Conservation (phyloP, 2,888 invertebrate genomes). For the Ichneumoninae sp. region DNA sequence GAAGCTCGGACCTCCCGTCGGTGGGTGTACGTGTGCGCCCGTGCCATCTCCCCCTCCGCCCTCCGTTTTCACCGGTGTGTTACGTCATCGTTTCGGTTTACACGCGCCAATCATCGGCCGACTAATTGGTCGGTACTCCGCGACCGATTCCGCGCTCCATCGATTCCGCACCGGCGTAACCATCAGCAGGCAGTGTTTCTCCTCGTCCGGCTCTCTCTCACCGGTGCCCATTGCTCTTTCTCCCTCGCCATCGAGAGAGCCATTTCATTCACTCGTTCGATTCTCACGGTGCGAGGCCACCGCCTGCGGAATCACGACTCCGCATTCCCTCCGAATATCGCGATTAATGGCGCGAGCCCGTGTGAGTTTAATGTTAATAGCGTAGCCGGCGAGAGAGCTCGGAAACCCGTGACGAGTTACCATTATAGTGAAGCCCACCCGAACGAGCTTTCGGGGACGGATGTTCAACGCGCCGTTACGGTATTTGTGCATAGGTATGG, state of each 20-base stretch:
- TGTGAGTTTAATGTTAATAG: conserved; percentile 63
- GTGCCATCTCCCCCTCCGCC: conserved; percentile 25
- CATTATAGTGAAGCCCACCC: conserved; percentile 19
- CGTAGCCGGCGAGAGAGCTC: conserved; percentile 22
- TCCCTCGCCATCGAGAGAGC: conserved; percentile 15
- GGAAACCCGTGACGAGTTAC: conserved; percentile 34
- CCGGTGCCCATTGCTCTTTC: conserved; percentile 20
- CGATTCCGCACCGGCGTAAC: conserved; percentile 65
- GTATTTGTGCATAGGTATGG: conserved; percentile 20
- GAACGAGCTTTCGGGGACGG: conserved; percentile 26
- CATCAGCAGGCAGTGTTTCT: conserved; percentile 11
- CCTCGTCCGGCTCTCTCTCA: conserved; percentile 29
- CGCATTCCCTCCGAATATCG: conserved; percentile 75
- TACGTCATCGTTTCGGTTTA: conserved; percentile 82
- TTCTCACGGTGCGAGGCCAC: conserved; percentile 34
- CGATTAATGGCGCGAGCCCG: conserved; percentile 74
- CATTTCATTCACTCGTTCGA: conserved; percentile 21
- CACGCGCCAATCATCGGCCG: conserved; percentile 83
- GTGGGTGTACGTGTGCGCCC: background rate
- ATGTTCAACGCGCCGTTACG: conserved; percentile 21
- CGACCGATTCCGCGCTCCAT: conserved; percentile 78
- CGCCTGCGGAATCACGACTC: conserved; percentile 71
- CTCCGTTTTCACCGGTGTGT: conserved; percentile 71
- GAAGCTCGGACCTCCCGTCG: conserved; percentile 28
- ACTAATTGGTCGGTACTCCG: conserved; percentile 83